Evolutionary conservation across 2,888 invertebrate species (phyloP).

Genomic region (Nephrotoma appendiculata): DNA sequence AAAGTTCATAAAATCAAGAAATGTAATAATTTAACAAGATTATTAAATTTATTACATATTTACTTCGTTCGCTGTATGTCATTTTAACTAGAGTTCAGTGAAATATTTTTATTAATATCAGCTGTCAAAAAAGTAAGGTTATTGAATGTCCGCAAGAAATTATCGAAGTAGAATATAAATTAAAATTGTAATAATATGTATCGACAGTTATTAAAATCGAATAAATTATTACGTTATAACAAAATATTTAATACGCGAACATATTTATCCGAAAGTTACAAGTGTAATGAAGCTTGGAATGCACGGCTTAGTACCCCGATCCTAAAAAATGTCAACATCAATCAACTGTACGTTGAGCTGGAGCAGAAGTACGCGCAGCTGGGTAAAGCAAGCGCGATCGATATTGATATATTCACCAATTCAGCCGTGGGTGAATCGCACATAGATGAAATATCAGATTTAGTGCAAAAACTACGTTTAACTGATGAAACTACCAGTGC

Average conservation of each 20-base stretch:
- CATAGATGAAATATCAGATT: conserved; percentile 56
- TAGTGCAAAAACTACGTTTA: conserved; percentile 54
- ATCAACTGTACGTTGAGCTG: conserved; percentile 53
- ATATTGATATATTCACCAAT: conserved; percentile 72
- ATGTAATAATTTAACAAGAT: too few species aligned
- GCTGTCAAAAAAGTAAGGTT: not conserved
- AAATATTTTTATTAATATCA: not conserved
- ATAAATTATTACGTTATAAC: not conserved
- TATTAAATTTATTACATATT: not conserved
- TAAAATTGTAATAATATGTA: not conserved
- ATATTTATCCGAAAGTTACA: conserved; percentile 57
- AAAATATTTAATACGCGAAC: conserved; percentile 23
- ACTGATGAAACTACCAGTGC: conserved; percentile 55
- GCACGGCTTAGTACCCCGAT: conserved; percentile 44
- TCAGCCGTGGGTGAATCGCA: conserved; percentile 39
- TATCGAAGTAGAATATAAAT: not conserved
- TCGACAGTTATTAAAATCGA: not conserved
- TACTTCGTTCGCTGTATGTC: not conserved
- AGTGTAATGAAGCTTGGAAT: conserved; percentile 57
- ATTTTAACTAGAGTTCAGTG: not conserved
- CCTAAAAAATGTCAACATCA: conserved; percentile 45
- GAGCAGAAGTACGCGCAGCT: conserved; percentile 48
- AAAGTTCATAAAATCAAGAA: too few species aligned
- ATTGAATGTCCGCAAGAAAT: not conserved
- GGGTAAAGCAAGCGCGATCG: conserved; percentile 55